phyloP scores from a whole-genome alignment of 2,888 invertebrate species.

The Slavum lentiscoides region DNA sequence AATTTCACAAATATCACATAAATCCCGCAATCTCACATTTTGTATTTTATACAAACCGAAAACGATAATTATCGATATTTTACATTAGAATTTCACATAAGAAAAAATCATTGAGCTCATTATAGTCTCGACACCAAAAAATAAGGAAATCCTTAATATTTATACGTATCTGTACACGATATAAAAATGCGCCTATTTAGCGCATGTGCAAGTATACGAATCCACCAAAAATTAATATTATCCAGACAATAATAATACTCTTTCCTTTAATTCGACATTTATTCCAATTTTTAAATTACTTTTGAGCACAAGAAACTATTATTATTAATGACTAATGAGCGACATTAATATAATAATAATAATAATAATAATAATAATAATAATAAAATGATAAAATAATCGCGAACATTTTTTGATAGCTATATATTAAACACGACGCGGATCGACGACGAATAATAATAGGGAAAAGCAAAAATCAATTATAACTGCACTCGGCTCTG shows the following conservation, averaged over 20 bases:
- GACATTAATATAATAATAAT: not conserved
- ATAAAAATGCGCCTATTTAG: not conserved
- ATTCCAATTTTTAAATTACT: too few relatives aligned
- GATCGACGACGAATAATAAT: too few relatives aligned
- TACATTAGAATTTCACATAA: not conserved
- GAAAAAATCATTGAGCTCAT: not conserved
- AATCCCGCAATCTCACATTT: not conserved
- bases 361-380: too few relatives aligned
- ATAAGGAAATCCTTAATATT: not conserved
- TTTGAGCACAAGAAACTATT: not conserved
- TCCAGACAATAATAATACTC: not conserved
- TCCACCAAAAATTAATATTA: too few relatives aligned
- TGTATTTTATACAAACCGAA: not conserved
- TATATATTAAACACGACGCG: too few relatives aligned
- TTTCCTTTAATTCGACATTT: too few relatives aligned
- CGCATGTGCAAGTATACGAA: not conserved
- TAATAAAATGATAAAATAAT: too few relatives aligned
- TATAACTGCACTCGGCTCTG: too few relatives aligned
- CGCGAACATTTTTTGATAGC: too few relatives aligned
- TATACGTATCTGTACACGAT: not conserved
- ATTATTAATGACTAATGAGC: too few relatives aligned
- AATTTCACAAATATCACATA: not conserved
- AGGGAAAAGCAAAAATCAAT: too few relatives aligned
- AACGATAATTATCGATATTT: constrained; percentile 19
- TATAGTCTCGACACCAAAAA: not conserved